Percentiles rank a stretch among this genome's conserved stretches.
Conservation (phyloP, 2,888 invertebrate species). For the Agrochola litura region DNA sequence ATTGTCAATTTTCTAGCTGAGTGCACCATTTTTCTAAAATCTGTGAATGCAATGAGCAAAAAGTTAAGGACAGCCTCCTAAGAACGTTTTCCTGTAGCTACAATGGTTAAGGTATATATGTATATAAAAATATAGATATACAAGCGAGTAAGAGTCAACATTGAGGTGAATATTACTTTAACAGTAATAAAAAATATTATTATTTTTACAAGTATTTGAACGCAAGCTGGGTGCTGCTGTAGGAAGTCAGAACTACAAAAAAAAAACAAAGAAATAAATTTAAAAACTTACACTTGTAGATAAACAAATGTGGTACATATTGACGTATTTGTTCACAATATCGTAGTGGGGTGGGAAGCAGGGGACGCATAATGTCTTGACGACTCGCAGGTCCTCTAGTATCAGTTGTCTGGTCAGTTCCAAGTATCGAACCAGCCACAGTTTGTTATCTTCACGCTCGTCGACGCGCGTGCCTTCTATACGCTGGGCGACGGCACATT, state of each 20-base stretch:
- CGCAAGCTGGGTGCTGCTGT: not conserved
- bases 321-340: conserved; percentile 97
- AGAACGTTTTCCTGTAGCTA: not conserved
- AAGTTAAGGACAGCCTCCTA: not conserved
- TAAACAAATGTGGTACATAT: conserved; percentile 98
- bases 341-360: conserved; percentile 99
- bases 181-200: not conserved
- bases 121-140: not conserved
- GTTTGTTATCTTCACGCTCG: conserved; percentile 96
- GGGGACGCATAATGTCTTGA: conserved; percentile 96
- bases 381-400: conserved; percentile 97
- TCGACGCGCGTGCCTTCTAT: conserved; percentile 99
- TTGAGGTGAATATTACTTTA: not conserved
- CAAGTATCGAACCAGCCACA: conserved; percentile 98
- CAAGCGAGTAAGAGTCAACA: not conserved
- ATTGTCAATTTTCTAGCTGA: not conserved
- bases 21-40: not conserved
- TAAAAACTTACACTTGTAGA: conserved; percentile 92
- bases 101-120: not conserved
- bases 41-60: not conserved
- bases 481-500: conserved; percentile 94
- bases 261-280: not conserved
- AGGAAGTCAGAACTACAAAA: not conserved
- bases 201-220: not conserved
- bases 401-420: conserved; percentile 97